Evolutionary conservation across 2,113 vertebrate species (phyloP).

Genomic region (Eleginops maclovinus): DNA sequence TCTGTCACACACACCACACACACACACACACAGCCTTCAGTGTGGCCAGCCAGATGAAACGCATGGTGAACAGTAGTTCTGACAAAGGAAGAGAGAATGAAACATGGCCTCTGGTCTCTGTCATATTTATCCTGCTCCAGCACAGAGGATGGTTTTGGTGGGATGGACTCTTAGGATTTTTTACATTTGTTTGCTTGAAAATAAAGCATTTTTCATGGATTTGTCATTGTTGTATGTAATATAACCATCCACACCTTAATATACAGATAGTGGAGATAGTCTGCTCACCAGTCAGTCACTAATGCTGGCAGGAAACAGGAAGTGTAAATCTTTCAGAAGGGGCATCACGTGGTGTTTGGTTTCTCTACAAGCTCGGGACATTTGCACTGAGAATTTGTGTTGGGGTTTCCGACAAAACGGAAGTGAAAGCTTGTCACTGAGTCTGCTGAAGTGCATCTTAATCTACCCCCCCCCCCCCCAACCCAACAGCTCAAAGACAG

Average conservation of each 20-base stretch:
- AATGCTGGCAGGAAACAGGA: neutral
- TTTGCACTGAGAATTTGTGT: slow-evolving; percentile 11
- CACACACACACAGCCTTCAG: neutral
- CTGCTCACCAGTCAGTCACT: too few relatives aligned
- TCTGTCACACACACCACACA: slow-evolving; percentile 5
- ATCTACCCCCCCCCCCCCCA: neutral
- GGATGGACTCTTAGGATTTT: too few relatives aligned
- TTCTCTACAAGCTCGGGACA: slow-evolving; percentile 1
- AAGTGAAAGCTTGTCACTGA: slow-evolving; percentile 7
- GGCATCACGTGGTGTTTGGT: neutral
- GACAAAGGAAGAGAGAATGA: too few relatives aligned
- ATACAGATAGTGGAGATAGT: too few relatives aligned
- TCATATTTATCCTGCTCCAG: too few relatives aligned
- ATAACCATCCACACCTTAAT: too few relatives aligned
- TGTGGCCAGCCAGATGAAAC: neutral
- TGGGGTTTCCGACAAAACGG: slow-evolving; percentile 21
- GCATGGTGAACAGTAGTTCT: neutral
- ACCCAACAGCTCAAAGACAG: too few relatives aligned
- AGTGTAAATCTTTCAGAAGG: neutral
- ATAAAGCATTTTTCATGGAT: too few relatives aligned
- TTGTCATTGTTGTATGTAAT: too few relatives aligned
- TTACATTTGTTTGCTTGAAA: too few relatives aligned
- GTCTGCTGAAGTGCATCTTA: slow-evolving; percentile 1
- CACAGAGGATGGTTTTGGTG: too few relatives aligned
- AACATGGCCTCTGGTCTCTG: too few relatives aligned